Evolutionary conservation across 2,797 vertebrate genomes (phyloP).

Genomic region (Simalia tracyae): DNA sequence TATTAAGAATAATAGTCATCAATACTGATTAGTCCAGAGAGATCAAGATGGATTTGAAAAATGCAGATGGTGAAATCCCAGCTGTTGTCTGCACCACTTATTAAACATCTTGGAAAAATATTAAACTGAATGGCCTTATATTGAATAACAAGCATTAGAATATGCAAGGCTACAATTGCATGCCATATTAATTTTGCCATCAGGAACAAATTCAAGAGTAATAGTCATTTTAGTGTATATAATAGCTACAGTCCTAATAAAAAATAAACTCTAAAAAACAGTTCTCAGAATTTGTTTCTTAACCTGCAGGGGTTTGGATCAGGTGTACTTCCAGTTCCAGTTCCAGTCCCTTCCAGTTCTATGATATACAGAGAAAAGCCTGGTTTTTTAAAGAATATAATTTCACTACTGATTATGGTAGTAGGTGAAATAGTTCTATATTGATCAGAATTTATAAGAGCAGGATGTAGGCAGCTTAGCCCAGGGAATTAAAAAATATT

Average conservation of each 20-base stretch:
- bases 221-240: background rate
- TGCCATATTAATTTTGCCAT: background rate
- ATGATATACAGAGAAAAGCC: background rate
- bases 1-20: constrained; percentile 67
- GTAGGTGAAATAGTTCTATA: background rate
- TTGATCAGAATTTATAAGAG: background rate
- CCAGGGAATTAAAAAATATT: background rate
- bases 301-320: background rate
- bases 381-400: background rate
- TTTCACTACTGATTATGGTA: background rate
- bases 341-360: background rate
- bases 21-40: constrained; percentile 70
- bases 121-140: constrained; percentile 44
- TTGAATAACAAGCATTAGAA: constrained; percentile 30
- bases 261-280: background rate
- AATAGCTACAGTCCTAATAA: background rate
- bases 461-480: background rate
- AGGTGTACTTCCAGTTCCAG: background rate
- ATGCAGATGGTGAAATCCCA: constrained; percentile 65
- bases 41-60: constrained; percentile 65
- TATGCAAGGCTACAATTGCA: constrained; percentile 13
- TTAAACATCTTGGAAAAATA: constrained; percentile 58
- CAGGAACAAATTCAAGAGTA: background rate
- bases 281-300: background rate
- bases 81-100: constrained; percentile 49